phyloP scores from a whole-genome alignment of 2,797 vertebrate species.

The Chloroceryle amazona region DNA sequence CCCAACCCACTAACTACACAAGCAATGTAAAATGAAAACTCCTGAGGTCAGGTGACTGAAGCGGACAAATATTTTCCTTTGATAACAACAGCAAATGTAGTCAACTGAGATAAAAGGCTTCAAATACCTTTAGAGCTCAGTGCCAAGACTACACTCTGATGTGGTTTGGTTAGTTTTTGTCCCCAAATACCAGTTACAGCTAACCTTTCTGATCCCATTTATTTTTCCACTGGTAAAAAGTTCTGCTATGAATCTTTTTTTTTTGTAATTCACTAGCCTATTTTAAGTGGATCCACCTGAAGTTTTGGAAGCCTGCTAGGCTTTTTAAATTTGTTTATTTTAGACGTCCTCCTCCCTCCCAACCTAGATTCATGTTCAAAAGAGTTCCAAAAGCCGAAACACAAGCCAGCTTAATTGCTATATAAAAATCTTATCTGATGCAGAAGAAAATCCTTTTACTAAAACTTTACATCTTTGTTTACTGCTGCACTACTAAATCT shows the following conservation, averaged over 20 bases:
- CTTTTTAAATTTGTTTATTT: background rate
- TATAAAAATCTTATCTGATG: background rate
- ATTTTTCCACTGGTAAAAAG: background rate
- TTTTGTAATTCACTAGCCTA: background rate
- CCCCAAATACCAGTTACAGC: background rate
- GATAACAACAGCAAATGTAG: slow-evolving; percentile 6
- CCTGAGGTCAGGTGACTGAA: slow-evolving; percentile 41
- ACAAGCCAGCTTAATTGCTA: background rate
- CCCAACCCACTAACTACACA: background rate
- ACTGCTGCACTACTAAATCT: background rate
- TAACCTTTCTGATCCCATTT: background rate
- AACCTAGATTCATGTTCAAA: background rate
- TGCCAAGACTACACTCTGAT: background rate
- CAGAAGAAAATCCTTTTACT: background rate
- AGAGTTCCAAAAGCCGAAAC: background rate
- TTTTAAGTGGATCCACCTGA: background rate
- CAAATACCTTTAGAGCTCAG: background rate
- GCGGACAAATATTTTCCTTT: slow-evolving; percentile 54
- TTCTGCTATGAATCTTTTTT: background rate
- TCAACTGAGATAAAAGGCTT: slow-evolving; percentile 28
- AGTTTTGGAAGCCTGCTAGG: background rate
- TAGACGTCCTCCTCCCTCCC: background rate
- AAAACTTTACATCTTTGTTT: background rate
- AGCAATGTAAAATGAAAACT: background rate
- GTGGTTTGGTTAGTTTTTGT: background rate